These are phyloP conservation scores for Catostomus latipinnis DNA, from an alignment of 2,797 vertebrate genomes.

Conservation along the genomic window DNA sequence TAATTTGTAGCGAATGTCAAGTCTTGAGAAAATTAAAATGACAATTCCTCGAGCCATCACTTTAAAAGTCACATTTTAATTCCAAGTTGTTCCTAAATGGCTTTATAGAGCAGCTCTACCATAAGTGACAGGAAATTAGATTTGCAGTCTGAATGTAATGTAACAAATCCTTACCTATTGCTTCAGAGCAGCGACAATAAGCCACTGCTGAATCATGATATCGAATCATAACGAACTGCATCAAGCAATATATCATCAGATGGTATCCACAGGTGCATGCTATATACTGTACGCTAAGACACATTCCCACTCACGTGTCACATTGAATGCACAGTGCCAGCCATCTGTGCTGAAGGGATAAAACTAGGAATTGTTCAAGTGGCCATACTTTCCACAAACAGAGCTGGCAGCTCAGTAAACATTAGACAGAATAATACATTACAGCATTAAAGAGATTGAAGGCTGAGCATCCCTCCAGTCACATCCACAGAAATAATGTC, in stretches of 20 bases:
- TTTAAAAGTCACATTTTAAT: slow-evolving; percentile 25
- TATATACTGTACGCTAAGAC: slow-evolving; percentile 8
- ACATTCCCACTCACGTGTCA: slow-evolving; percentile 33
- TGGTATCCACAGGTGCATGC: slow-evolving; percentile 33
- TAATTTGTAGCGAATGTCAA: slow-evolving; percentile 22
- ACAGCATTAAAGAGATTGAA: slow-evolving; percentile 54
- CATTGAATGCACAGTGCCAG: slow-evolving; percentile 36
- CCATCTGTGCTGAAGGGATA: slow-evolving; percentile 47
- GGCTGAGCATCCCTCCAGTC: slow-evolving; percentile 47
- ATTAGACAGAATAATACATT: slow-evolving; percentile 61
- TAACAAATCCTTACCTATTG: slow-evolving; percentile 32
- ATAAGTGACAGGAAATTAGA: slow-evolving; percentile 47
- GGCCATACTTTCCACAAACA: slow-evolving; percentile 46
- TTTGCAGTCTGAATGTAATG: slow-evolving; percentile 37
- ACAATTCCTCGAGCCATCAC: slow-evolving; percentile 16
- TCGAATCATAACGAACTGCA: slow-evolving; percentile 15
- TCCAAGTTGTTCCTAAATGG: slow-evolving; percentile 26
- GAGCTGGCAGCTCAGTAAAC: slow-evolving; percentile 53
- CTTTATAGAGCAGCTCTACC: slow-evolving; percentile 29
- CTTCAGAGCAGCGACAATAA: slow-evolving; percentile 14
- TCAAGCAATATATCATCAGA: slow-evolving; percentile 30
- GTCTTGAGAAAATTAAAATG: slow-evolving; percentile 23
- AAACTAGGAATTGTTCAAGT: slow-evolving; percentile 53
- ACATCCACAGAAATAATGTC: slow-evolving; percentile 54
- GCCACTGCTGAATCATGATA: slow-evolving; percentile 9